These are phyloP conservation scores for Leucoraja ocellata DNA, from an alignment of 2,797 vertebrate species.

Conservation along the genomic window DNA sequence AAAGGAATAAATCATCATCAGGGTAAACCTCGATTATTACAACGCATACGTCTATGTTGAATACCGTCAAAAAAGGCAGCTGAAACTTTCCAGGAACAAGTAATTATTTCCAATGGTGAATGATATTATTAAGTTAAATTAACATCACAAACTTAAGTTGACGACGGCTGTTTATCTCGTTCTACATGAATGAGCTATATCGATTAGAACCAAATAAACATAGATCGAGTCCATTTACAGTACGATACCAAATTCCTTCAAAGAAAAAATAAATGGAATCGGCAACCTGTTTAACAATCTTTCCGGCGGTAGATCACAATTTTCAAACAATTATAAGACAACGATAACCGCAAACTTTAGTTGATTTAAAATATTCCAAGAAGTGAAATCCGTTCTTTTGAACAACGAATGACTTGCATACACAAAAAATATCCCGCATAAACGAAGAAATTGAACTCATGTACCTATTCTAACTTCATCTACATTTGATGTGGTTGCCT, in stretches of 20 bases:
- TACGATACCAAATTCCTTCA: not conserved
- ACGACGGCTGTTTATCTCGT: not conserved
- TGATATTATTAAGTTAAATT: not conserved
- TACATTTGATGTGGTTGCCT: conserved; percentile 56
- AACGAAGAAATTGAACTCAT: conserved; percentile 63
- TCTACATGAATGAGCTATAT: not conserved
- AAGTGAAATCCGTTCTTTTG: not conserved
- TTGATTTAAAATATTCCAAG: not conserved
- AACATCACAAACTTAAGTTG: conserved; percentile 5
- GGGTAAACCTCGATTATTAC: not conserved
- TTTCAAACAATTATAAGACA: not conserved
- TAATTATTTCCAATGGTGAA: conserved; percentile 51
- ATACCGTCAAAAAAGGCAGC: conserved; percentile 50
- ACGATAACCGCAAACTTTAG: not conserved
- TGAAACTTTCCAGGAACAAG: conserved; percentile 55
- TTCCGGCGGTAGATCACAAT: conserved; percentile 4
- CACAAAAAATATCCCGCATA: conserved; percentile 42
- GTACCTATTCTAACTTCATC: conserved; percentile 59
- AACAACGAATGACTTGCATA: not conserved
- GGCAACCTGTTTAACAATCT: conserved; percentile 30
- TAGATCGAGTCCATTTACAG: not conserved
- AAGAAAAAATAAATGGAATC: not conserved
- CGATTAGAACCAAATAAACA: not conserved
- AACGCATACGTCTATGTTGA: conserved; percentile 38
- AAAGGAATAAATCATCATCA: not conserved